Evolutionary conservation across 1,140 invertebrate genomes (phyloP).

Genomic region (Saccostrea cuccullata): DNA sequence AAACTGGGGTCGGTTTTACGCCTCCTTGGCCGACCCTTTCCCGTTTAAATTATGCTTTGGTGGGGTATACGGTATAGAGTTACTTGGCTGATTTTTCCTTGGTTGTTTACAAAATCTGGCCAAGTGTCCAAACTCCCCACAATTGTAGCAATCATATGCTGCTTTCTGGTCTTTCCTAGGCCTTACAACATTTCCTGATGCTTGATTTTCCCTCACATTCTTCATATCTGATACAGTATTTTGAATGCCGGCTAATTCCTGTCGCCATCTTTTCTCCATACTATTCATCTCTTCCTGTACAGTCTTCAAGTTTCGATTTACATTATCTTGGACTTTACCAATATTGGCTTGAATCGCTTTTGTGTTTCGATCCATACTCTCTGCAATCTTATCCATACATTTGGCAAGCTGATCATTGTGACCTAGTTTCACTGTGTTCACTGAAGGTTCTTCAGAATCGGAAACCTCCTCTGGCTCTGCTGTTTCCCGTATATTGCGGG

Average conservation of each 20-base stretch:
- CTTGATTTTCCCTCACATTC: neutral
- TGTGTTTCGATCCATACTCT: neutral
- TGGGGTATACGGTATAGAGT: neutral
- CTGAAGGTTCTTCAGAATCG: neutral
- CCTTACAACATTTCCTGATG: neutral
- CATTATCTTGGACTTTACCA: neutral
- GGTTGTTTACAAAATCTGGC: neutral
- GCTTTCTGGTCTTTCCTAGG: neutral
- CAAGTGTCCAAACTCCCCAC: conserved; percentile 25
- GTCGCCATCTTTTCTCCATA: conserved; percentile 6
- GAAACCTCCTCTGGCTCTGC: neutral
- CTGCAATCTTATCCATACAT: neutral
- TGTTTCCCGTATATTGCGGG: conserved; percentile 27
- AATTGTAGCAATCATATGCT: conserved; percentile 6
- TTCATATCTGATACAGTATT: too few relatives aligned
- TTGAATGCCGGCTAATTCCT: neutral
- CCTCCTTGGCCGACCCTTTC: conserved; percentile 30
- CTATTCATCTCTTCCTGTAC: neutral
- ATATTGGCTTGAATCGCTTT: neutral
- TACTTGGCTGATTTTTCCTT: neutral
- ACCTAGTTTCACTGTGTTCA: neutral
- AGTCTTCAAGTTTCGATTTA: neutral
- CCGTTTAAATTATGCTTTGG: conserved; percentile 43
- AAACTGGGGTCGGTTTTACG: neutral
- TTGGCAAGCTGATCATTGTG: neutral